Percentiles rank a stretch among this genome's conserved stretches.
Conservation (phyloP, 2,888 invertebrate genomes). For the Drosophila testacea region DNA sequence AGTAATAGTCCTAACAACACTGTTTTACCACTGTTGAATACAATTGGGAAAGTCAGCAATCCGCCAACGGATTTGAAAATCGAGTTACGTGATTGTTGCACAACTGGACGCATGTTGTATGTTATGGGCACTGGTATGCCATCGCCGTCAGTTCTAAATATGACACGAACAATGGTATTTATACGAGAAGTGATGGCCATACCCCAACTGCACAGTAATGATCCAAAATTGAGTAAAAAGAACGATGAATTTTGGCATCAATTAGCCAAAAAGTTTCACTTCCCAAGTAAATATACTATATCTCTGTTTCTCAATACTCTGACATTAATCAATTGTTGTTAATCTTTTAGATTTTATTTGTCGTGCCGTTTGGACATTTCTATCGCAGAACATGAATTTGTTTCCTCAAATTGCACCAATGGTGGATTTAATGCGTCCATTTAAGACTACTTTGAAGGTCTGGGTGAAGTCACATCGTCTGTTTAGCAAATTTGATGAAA, state of each 20-base stretch:
- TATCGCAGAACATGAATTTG: conserved; percentile 63
- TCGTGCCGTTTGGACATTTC: conserved; percentile 69
- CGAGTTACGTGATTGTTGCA: conserved; percentile 40
- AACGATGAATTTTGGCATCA: conserved; percentile 56
- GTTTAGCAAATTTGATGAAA: conserved; percentile 67
- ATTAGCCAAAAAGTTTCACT: conserved; percentile 55
- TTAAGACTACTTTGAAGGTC: conserved; percentile 46
- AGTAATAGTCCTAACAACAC: background rate
- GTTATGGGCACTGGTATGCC: conserved; percentile 25
- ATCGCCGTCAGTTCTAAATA: conserved; percentile 34
- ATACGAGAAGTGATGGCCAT: conserved; percentile 75
- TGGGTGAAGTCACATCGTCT: conserved; percentile 64
- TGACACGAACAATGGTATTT: conserved; percentile 53
- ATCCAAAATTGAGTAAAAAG: conserved; percentile 10
- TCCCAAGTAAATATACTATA: conserved; percentile 54
- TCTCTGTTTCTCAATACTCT: background rate
- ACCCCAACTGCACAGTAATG: conserved; percentile 67
- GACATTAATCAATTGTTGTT: background rate
- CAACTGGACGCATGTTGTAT: conserved; percentile 41
- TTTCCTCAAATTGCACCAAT: conserved; percentile 74
- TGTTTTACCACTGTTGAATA: too few species aligned
- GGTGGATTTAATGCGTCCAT: conserved; percentile 69
- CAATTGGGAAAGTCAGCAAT: background rate
- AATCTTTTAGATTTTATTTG: conserved; percentile 53
- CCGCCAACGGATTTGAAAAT: conserved; percentile 37